A percentile compares a stretch with the other conserved stretches of the same genome.
phyloP scores from a whole-genome alignment of 2,113 vertebrate species.

The Mixornis gularis region DNA sequence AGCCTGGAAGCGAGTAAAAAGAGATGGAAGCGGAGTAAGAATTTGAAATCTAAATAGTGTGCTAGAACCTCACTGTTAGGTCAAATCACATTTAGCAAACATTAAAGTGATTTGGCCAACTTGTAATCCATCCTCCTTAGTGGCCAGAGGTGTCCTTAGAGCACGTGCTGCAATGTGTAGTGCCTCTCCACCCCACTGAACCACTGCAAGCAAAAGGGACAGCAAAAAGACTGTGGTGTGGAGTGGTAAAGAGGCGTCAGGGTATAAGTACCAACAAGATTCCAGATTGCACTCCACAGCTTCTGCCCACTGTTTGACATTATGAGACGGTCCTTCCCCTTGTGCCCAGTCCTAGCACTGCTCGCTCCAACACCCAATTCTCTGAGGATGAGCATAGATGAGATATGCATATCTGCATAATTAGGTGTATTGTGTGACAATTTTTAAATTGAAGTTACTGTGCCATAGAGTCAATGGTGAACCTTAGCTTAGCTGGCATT shows the following conservation, averaged over 20 bases:
- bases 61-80: neutral
- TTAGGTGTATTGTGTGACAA: neutral
- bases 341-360: too few relatives aligned
- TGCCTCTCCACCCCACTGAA: neutral
- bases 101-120: neutral
- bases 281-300: neutral
- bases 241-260: neutral
- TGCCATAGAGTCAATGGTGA: neutral
- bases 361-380: neutral
- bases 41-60: neutral
- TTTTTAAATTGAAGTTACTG: neutral
- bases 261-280: neutral
- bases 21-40: neutral
- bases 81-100: neutral
- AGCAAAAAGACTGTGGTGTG: accelerated
- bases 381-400: neutral
- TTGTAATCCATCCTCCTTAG: neutral
- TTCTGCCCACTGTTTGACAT: neutral
- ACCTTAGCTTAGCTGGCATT: neutral
- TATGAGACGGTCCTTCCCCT: neutral
- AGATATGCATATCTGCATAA: neutral
- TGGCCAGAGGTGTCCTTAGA: neutral
- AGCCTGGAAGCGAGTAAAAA: neutral
- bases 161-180: neutral
- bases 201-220: neutral